Percentiles rank a stretch among this genome's conserved stretches.
Evolutionary conservation across 2,888 invertebrate species (phyloP).

Genomic region (Pandemis heparana): DNA sequence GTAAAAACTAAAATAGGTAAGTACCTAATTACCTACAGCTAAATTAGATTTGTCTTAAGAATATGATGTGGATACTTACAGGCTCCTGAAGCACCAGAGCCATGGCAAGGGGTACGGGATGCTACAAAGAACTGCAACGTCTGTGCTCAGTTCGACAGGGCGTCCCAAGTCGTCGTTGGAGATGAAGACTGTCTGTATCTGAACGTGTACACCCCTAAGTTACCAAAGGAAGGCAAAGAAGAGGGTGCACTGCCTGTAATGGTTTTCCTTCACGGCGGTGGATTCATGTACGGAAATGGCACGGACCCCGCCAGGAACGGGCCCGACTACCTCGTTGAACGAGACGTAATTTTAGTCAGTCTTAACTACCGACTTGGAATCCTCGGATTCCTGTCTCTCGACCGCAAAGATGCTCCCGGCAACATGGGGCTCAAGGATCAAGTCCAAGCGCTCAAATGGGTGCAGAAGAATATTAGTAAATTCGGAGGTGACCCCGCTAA

Average conservation of each 20-base stretch:
- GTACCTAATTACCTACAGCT: no score
- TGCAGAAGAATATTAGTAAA: conserved; percentile 75
- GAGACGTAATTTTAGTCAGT: conserved; percentile 73
- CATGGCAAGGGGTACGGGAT: conserved; percentile 87
- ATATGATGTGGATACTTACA: conserved; percentile 51
- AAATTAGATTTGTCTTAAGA: no score
- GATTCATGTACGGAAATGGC: conserved; percentile 75
- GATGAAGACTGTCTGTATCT: conserved; percentile 88
- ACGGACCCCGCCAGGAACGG: conserved; percentile 72
- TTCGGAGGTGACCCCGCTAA: conserved; percentile 81
- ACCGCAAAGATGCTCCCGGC: conserved; percentile 75
- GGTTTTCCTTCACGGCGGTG: conserved; percentile 81
- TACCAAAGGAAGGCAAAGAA: conserved; percentile 54
- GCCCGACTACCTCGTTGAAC: conserved; percentile 76
- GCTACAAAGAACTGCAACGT: conserved; percentile 86
- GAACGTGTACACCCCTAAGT: conserved; percentile 88
- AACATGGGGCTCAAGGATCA: conserved; percentile 84
- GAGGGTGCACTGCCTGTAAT: conserved; percentile 67
- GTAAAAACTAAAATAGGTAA: no score
- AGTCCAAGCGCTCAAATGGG: conserved; percentile 82
- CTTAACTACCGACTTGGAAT: conserved; percentile 79
- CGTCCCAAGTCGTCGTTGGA: conserved; percentile 80
- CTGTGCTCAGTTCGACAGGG: conserved; percentile 87
- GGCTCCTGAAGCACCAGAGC: conserved; percentile 69
- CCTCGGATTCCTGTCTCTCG: conserved; percentile 74